phyloP scores from a whole-genome alignment of 2,888 invertebrate species.

The Resseliella maxima region DNA sequence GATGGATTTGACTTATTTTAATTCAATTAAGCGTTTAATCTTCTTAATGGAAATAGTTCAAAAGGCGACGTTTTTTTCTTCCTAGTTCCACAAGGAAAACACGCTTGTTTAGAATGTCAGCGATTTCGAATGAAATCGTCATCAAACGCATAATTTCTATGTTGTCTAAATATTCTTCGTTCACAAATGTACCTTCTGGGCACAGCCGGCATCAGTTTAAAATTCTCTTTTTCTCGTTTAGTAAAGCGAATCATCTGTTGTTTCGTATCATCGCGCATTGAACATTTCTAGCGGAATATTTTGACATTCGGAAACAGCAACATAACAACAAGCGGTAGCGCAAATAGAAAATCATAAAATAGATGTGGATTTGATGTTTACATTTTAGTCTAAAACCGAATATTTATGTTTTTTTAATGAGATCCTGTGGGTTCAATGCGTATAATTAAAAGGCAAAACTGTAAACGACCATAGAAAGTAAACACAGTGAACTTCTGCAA shows the following conservation, averaged over 20 bases:
- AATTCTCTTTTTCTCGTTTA: background rate
- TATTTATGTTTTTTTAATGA: constrained; percentile 57
- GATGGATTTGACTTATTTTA: constrained; percentile 43
- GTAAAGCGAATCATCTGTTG: constrained; percentile 11
- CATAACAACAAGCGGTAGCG: background rate
- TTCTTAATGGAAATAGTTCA: constrained; percentile 53
- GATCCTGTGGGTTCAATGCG: constrained; percentile 56
- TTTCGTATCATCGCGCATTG: background rate
- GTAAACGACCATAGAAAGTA: constrained; percentile 52
- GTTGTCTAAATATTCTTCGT: background rate
- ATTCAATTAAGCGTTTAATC: constrained; percentile 53
- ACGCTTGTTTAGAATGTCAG: constrained; percentile 15
- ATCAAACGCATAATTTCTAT: background rate
- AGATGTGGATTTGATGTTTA: constrained; percentile 48
- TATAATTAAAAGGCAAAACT: constrained; percentile 56
- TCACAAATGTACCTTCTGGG: constrained; percentile 33
- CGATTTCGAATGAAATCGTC: constrained; percentile 32
- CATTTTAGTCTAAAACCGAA: constrained; percentile 55
- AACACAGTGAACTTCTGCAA: background rate
- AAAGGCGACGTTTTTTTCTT: constrained; percentile 35
- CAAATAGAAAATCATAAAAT: constrained; percentile 41
- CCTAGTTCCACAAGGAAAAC: background rate
- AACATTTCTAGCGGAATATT: background rate
- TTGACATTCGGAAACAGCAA: background rate
- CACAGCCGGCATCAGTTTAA: constrained; percentile 38